These are phyloP conservation scores for Cheiracanthium punctorium DNA, from an alignment of 2,888 invertebrate species.

Conservation along the genomic window DNA sequence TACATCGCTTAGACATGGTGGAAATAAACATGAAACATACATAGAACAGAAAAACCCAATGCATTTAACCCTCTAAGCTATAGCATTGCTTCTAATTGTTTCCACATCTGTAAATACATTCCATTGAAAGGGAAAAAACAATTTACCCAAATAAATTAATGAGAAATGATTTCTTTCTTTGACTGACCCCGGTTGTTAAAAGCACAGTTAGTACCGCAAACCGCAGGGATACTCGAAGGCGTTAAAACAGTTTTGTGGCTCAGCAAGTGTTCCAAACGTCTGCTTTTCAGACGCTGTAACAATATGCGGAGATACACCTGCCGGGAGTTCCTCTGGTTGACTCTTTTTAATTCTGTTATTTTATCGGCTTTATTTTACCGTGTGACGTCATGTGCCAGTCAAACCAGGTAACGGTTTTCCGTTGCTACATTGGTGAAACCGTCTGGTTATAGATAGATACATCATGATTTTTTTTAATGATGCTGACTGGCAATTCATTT, in stretches of 20 bases:
- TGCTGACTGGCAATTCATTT: no score
- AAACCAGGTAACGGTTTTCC: not conserved
- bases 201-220: not conserved
- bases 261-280: not conserved
- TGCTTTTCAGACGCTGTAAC: not conserved
- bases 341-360: not conserved
- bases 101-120: no score
- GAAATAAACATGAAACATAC: no score
- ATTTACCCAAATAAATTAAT: no score
- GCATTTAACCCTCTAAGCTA: no score
- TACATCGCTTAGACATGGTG: no score
- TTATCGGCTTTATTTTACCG: not conserved
- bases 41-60: no score
- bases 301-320: not conserved
- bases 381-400: constrained; percentile 9
- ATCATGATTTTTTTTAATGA: not conserved
- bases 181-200: not conserved
- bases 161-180: not conserved
- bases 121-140: no score
- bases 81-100: no score
- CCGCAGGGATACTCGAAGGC: not conserved
- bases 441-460: constrained; percentile 5
- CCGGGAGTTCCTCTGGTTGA: not conserved
- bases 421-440: not conserved
- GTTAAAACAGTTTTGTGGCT: not conserved